Percentiles rank a stretch among this genome's conserved stretches.
Conservation (phyloP, 1,140 invertebrate genomes). For the Subanguina moxae region DNA sequence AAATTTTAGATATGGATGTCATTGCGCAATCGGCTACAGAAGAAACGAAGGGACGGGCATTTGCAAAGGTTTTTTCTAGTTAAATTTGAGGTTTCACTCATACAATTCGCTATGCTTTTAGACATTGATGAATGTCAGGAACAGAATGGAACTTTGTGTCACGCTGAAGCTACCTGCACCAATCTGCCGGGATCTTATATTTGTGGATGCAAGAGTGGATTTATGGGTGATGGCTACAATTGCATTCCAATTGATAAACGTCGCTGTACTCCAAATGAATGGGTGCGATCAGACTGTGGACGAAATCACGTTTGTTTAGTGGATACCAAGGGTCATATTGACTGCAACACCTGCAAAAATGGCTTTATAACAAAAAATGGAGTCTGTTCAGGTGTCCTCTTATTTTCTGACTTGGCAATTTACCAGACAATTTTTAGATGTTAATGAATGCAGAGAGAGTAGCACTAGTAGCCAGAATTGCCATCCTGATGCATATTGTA, state of each 20-base stretch:
- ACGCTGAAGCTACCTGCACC: slow-evolving; percentile 90
- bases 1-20: slow-evolving; percentile 36
- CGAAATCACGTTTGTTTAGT: slow-evolving; percentile 47
- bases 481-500: slow-evolving; percentile 91
- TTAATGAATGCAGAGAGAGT: slow-evolving; percentile 82
- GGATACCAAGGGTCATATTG: slow-evolving; percentile 31
- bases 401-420: slow-evolving; percentile 9
- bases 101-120: slow-evolving; percentile 61
- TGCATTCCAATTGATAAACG: slow-evolving; percentile 40
- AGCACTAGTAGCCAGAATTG: slow-evolving; percentile 72
- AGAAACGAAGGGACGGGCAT: slow-evolving; percentile 28
- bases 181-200: slow-evolving; percentile 91
- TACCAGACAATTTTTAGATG: slow-evolving; percentile 69
- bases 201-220: slow-evolving; percentile 86
- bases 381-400: slow-evolving; percentile 35
- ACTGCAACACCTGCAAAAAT: slow-evolving; percentile 45
- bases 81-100: background rate
- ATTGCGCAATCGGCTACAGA: slow-evolving; percentile 49
- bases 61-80: slow-evolving; percentile 30
- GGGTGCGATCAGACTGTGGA: slow-evolving; percentile 40
- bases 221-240: slow-evolving; percentile 46
- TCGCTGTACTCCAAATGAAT: slow-evolving; percentile 37
- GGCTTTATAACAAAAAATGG: slow-evolving; percentile 45
- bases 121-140: slow-evolving; percentile 92
- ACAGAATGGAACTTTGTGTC: slow-evolving; percentile 75